phyloP scores from a whole-genome alignment of 2,113 vertebrate species.

The chimpanzee (Pan troglodytes) region NHGRI_mPanTro3-v2.1_pri NC_072412.2:74383501-74384000 shows the following conservation, averaged over 20 bases:
- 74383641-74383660: neutral
- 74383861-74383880: neutral
- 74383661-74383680: neutral
- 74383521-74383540: neutral
- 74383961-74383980: neutral
- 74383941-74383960: neutral
- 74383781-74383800: neutral
- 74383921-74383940: neutral
- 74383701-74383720: neutral
- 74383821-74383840: neutral
- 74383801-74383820: neutral
- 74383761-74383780: neutral
- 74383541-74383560: neutral
- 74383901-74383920: neutral
- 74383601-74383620: neutral
- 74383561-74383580: neutral
- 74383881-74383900: neutral
- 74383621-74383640: neutral
- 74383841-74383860: neutral
- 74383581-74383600: neutral
- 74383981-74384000: neutral
- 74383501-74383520: neutral
- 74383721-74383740: neutral
- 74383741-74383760: neutral
- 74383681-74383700: neutral